phyloP scores from a whole-genome alignment of 37 sponge, comb jelly and placozoan species.

The Bolinopsis microptera region DNA sequence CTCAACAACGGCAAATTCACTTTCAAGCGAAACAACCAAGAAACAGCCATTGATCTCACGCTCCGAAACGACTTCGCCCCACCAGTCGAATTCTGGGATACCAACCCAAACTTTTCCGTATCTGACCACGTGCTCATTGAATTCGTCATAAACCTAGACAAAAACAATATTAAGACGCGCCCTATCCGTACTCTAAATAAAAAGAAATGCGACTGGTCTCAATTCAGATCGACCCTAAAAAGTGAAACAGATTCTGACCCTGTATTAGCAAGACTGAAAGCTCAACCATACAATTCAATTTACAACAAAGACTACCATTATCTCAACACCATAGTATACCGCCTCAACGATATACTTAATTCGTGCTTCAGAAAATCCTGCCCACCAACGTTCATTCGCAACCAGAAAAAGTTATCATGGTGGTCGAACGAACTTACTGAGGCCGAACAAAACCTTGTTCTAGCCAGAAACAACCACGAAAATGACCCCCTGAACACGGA shows the following conservation, averaged over 20 bases:
- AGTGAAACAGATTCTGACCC: not conserved
- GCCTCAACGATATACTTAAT: not conserved
- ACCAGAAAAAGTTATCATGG: not conserved
- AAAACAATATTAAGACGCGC: not conserved
- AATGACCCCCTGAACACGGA: not conserved
- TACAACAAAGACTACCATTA: no score
- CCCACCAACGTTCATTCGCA: not conserved
- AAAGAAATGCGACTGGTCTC: not conserved
- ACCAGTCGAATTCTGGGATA: not conserved
- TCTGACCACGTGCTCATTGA: conserved; percentile 41
- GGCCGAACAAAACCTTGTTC: not conserved
- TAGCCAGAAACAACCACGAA: conserved; percentile 5
- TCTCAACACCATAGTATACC: not conserved
- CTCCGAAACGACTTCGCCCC: not conserved
- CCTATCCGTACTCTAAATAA: conserved; percentile 8
- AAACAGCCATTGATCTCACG: conserved; percentile 18
- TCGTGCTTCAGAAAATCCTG: not conserved
- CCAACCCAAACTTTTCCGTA: conserved; percentile 16
- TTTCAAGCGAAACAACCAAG: not conserved
- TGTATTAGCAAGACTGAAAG: no score
- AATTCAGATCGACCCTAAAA: not conserved
- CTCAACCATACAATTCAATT: no score
- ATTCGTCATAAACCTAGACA: not conserved
- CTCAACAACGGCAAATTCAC: conserved; percentile 1
- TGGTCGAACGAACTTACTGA: not conserved